A percentile compares a stretch with the other conserved stretches of the same genome.
phyloP scores from a whole-genome alignment of 1,140 invertebrate genomes.

The Forficula auricularia region DNA sequence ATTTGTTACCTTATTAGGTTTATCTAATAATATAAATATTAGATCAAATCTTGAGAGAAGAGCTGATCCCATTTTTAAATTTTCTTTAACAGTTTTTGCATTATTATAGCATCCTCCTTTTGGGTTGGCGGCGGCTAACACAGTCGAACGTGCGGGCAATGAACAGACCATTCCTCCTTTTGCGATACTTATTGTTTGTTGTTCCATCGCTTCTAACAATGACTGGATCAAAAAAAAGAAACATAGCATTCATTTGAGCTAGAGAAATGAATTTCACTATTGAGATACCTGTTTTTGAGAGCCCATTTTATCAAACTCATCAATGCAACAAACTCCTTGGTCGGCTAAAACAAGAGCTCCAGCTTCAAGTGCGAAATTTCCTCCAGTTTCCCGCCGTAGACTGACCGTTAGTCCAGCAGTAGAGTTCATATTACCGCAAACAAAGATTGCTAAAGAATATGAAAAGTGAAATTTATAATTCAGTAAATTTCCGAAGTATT shows the following conservation, averaged over 20 bases:
- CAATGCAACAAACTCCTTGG: slow-evolving; percentile 79
- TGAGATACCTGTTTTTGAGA: slow-evolving; percentile 42
- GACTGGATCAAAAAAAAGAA: slow-evolving; percentile 33
- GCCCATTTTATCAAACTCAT: slow-evolving; percentile 90
- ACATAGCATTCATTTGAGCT: slow-evolving; percentile 2
- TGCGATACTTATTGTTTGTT: slow-evolving; percentile 76
- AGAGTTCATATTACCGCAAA: slow-evolving; percentile 77
- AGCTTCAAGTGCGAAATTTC: slow-evolving; percentile 71
- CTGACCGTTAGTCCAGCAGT: slow-evolving; percentile 75
- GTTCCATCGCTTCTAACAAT: slow-evolving; percentile 88
- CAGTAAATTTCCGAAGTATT: too few relatives aligned
- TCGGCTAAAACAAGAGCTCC: slow-evolving; percentile 67
- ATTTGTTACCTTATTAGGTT: slow-evolving; percentile 44
- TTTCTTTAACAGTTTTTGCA: slow-evolving; percentile 74
- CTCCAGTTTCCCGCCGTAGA: slow-evolving; percentile 52
- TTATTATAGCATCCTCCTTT: slow-evolving; percentile 72
- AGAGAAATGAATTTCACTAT: not conserved
- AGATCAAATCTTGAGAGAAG: slow-evolving; percentile 85
- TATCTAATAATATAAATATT: slow-evolving; percentile 78
- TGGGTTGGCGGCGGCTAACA: slow-evolving; percentile 86
- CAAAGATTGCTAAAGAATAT: slow-evolving; percentile 52
- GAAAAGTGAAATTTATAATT: too few relatives aligned
- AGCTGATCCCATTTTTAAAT: slow-evolving; percentile 69
- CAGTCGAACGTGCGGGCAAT: slow-evolving; percentile 60
- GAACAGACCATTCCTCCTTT: slow-evolving; percentile 69